Conservation (phyloP, 2,888 invertebrate genomes). For the Fissipunctia ypsillon region DNA sequence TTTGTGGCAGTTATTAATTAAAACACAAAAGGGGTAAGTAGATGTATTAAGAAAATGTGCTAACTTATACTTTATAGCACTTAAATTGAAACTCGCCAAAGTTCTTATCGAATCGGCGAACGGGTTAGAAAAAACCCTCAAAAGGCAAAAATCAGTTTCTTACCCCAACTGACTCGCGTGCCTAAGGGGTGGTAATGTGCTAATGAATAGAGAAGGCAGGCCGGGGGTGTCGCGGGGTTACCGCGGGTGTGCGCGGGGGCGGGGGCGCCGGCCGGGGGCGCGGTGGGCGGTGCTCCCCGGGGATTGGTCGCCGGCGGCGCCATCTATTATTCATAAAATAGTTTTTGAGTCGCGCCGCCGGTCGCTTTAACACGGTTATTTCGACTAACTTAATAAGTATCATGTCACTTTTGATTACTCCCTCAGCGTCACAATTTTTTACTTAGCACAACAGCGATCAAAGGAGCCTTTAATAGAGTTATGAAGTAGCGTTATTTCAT, state of each 20-base stretch:
- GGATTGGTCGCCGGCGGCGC: conserved; percentile 88
- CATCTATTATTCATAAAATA: conserved; percentile 91
- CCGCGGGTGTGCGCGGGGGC: conserved; percentile 65
- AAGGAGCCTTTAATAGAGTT: conserved; percentile 81
- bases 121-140: conserved; percentile 70
- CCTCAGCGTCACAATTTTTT: conserved; percentile 80
- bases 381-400: conserved; percentile 88
- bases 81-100: conserved; percentile 28
- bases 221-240: conserved; percentile 71
- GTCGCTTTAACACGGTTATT: conserved; percentile 87
- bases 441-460: conserved; percentile 80
- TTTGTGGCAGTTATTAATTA: neutral
- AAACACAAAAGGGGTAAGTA: neutral
- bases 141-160: conserved; percentile 86
- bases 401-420: conserved; percentile 90
- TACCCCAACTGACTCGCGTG: conserved; percentile 79
- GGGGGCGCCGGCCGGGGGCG: conserved; percentile 70
- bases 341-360: conserved; percentile 90
- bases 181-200: conserved; percentile 88
- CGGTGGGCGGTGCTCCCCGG: conserved; percentile 86
- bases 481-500: conserved; percentile 78
- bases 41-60: neutral
- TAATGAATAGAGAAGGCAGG: conserved; percentile 89
- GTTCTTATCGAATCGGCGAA: conserved; percentile 56
- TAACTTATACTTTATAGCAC: conserved; percentile 20